Evolutionary conservation across 2,888 invertebrate genomes (phyloP).

Genomic region (Nemotelus nigrinus): DNA sequence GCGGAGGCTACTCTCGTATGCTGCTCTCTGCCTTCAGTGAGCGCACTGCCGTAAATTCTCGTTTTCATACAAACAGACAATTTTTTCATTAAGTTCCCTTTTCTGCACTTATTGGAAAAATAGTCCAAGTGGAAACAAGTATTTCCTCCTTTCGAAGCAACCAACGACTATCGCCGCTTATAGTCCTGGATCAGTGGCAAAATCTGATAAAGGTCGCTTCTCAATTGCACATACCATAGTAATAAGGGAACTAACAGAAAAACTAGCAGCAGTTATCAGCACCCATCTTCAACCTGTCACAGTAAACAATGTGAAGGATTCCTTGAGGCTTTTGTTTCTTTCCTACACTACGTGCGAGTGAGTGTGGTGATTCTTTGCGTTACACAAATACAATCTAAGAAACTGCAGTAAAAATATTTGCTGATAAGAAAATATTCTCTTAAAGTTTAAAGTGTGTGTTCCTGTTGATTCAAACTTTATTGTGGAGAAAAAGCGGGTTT

Average conservation of each 20-base stretch:
- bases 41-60: constrained; percentile 31
- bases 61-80: constrained; percentile 46
- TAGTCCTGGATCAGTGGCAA: constrained; percentile 29
- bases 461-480: too few relatives aligned
- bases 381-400: too few relatives aligned
- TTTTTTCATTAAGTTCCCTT: constrained; percentile 50
- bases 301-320: constrained; percentile 32
- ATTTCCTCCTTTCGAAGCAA: constrained; percentile 43
- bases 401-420: too few relatives aligned
- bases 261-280: constrained; percentile 43
- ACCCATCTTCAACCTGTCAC: constrained; percentile 39
- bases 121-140: constrained; percentile 50
- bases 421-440: too few relatives aligned
- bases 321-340: constrained; percentile 11
- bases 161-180: constrained; percentile 21
- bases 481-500: too few relatives aligned
- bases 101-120: constrained; percentile 50
- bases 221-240: constrained; percentile 31
- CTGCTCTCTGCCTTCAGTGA: neutral
- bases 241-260: constrained; percentile 29
- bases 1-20: constrained; percentile 11
- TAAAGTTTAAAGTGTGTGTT: too few relatives aligned
- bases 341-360: neutral
- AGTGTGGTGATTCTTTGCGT: neutral
- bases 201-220: constrained; percentile 39